Evolutionary conservation across 2,113 vertebrate genomes (phyloP).

Genomic region (Chaenocephalus aceratus): DNA sequence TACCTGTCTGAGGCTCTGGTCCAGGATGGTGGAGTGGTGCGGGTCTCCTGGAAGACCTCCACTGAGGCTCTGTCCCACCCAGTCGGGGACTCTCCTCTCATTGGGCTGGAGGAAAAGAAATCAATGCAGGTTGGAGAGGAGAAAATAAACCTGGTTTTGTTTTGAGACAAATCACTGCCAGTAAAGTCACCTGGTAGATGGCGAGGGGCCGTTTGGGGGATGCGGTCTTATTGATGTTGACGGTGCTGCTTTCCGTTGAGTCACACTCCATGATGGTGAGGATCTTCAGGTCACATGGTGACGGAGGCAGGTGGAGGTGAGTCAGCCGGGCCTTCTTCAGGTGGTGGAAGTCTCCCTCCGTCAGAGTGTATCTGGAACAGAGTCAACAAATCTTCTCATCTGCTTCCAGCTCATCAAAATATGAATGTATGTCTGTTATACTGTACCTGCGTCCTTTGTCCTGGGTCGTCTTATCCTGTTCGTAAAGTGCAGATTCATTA

Average conservation of each 20-base stretch:
- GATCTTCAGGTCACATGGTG: constrained; percentile 90
- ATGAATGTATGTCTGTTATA: neutral
- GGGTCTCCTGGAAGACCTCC: constrained; percentile 92
- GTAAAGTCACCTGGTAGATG: constrained; percentile 90
- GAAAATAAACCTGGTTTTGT: neutral
- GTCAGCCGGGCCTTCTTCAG: constrained; percentile 96
- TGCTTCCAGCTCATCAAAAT: neutral
- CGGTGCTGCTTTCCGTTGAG: constrained; percentile 86
- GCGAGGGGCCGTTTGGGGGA: constrained; percentile 85
- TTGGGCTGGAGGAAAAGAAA: constrained; percentile 57
- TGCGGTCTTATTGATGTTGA: constrained; percentile 80
- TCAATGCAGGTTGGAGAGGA: neutral
- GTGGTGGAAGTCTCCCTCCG: constrained; percentile 97
- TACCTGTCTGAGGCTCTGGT: constrained; percentile 79
- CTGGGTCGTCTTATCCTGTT: constrained; percentile 89
- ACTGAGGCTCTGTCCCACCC: constrained; percentile 86
- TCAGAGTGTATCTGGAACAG: constrained; percentile 91
- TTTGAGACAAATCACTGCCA: neutral
- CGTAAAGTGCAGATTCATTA: constrained; percentile 93
- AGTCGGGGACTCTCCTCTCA: constrained; percentile 78
- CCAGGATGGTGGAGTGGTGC: constrained; percentile 88
- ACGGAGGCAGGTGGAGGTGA: constrained; percentile 87
- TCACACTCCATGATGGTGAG: constrained; percentile 97
- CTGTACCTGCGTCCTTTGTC: constrained; percentile 93
- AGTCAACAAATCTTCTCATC: neutral